These are phyloP conservation scores for Aphelocoma californica DNA, from an alignment of 2,797 vertebrate genomes.

Conservation along the genomic window DNA sequence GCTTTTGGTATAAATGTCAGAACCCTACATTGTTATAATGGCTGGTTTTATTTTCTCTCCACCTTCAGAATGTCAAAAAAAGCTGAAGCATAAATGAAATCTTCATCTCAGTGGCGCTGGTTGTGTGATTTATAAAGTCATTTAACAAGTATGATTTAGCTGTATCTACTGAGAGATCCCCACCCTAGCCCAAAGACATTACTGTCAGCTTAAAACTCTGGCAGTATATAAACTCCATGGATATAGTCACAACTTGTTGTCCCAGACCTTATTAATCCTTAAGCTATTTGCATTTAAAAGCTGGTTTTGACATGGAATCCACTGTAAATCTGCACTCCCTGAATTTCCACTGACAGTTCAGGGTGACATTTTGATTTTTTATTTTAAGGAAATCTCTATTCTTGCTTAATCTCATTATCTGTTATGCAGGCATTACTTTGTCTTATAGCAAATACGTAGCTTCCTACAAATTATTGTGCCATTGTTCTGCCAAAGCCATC, in stretches of 20 bases:
- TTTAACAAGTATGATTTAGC: constrained; percentile 54
- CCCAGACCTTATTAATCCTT: constrained; percentile 67
- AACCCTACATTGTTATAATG: background rate
- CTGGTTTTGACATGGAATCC: constrained; percentile 57
- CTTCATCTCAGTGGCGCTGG: background rate
- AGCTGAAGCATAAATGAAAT: constrained; percentile 7
- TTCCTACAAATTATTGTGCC: constrained; percentile 67
- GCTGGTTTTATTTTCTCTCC: background rate
- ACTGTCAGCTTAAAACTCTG: constrained; percentile 62
- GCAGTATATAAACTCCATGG: constrained; percentile 53
- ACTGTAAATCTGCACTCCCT: constrained; percentile 44
- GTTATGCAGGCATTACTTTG: constrained; percentile 37
- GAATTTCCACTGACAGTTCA: constrained; percentile 58
- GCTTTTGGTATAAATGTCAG: background rate
- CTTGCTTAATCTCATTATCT: constrained; percentile 66
- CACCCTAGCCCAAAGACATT: constrained; percentile 57
- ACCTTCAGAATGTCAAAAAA: constrained; percentile 18
- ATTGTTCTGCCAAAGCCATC: constrained; percentile 57
- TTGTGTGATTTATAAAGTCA: constrained; percentile 39
- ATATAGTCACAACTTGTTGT: constrained; percentile 69
- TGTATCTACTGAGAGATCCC: constrained; percentile 46
- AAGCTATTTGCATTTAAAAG: constrained; percentile 65
- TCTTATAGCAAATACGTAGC: constrained; percentile 15
- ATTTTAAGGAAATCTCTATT: constrained; percentile 52
- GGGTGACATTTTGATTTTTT: constrained; percentile 60